Percentiles rank a stretch among this genome's conserved stretches.
Evolutionary conservation across 2,113 vertebrate species (phyloP).

Genomic region (Psammodynastes pulverulentus): DNA sequence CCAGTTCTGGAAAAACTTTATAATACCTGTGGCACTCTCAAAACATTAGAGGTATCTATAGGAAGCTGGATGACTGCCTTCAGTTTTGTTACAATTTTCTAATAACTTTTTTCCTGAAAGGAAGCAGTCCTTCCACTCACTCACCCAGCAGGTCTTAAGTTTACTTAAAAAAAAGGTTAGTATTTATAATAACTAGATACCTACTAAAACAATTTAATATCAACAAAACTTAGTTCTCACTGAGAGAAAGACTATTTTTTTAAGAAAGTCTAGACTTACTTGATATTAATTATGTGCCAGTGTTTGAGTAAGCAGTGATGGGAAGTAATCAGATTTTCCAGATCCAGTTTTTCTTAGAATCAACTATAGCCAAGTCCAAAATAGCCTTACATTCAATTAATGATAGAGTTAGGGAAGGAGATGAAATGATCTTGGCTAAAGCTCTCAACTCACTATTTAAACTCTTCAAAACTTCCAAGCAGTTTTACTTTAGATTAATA

Average conservation of each 20-base stretch:
- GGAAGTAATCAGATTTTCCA: not conserved
- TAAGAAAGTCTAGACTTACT: not conserved
- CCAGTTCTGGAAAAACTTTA: not conserved
- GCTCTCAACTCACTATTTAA: accelerated
- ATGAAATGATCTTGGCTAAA: not conserved
- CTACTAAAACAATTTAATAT: not conserved
- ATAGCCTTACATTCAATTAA: not conserved
- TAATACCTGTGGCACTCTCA: not conserved
- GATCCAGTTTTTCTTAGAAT: not conserved
- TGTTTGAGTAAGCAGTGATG: not conserved
- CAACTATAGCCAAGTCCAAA: not conserved
- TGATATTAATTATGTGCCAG: not conserved
- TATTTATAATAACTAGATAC: not conserved
- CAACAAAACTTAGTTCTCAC: not conserved
- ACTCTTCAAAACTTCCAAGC: accelerated
- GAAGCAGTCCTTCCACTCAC: not conserved
- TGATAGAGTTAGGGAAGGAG: not conserved
- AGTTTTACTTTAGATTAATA: not conserved
- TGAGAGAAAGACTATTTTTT: not conserved
- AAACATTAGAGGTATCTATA: not conserved
- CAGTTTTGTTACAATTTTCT: not conserved
- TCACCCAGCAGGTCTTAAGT: not conserved
- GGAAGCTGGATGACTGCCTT: conserved; percentile 3
- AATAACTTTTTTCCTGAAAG: not conserved
- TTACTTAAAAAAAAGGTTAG: not conserved